Evolutionary conservation across 2,113 vertebrate genomes (phyloP).

Genomic region (Falco punctatus): DNA sequence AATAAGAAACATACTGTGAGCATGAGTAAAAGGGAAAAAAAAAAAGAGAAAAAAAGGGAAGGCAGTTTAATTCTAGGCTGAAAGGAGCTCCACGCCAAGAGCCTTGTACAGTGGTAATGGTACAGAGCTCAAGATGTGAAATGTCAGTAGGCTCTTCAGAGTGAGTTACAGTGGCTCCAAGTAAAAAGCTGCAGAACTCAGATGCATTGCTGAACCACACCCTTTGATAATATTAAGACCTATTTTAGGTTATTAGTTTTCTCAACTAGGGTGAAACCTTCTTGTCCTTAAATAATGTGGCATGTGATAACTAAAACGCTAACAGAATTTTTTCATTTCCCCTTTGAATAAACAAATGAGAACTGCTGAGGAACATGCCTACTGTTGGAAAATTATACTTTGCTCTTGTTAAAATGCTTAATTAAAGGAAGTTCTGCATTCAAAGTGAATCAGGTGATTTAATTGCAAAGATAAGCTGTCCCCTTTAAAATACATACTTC

Average conservation of each 20-base stretch:
- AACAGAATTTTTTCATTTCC: not conserved
- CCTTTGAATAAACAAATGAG: not conserved
- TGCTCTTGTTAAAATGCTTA: not conserved
- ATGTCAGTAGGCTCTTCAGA: not conserved
- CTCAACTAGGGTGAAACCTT: not conserved
- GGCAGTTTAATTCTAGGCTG: not conserved
- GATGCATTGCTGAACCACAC: not conserved
- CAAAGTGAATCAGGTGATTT: not conserved
- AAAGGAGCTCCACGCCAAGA: conserved; percentile 6
- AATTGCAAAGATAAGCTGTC: not conserved
- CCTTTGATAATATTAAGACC: not conserved
- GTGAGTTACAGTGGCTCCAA: not conserved
- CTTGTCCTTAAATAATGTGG: not conserved
- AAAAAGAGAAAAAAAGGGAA: not conserved
- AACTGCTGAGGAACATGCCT: not conserved
- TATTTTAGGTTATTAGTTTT: not conserved
- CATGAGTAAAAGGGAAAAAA: not conserved
- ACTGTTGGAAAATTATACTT: not conserved
- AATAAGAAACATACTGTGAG: not conserved
- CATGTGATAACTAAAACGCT: not conserved
- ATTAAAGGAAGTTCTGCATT: not conserved
- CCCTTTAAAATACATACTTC: conserved; percentile 82
- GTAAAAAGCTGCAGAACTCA: not conserved
- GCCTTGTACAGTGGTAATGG: not conserved
- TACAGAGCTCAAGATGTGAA: not conserved